A percentile compares a stretch with the other conserved stretches of the same genome.
Evolutionary conservation across 1,140 invertebrate genomes (phyloP).

Genomic region (Dinoponera quadriceps): DNA sequence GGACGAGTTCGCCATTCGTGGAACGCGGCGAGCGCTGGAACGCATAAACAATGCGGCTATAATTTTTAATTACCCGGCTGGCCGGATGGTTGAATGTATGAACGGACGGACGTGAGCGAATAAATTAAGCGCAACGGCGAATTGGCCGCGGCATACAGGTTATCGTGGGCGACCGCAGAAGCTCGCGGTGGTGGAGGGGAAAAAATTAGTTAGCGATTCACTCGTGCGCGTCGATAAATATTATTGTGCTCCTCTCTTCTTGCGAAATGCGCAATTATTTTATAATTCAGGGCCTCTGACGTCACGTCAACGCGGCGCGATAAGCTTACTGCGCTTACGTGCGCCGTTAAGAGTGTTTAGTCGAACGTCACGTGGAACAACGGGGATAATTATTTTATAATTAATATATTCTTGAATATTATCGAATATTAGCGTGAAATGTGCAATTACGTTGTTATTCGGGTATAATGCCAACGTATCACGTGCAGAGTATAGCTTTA

Average conservation of each 20-base stretch:
- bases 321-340: not conserved
- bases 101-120: not conserved
- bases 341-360: not conserved
- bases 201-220: constrained; percentile 32
- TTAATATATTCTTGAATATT: not conserved
- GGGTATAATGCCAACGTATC: not conserved
- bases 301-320: constrained; percentile 18
- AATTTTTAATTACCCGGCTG: constrained; percentile 18
- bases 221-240: not conserved
- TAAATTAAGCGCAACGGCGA: not conserved
- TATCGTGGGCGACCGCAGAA: no score
- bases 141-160: no score
- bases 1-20: not conserved
- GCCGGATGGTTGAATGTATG: no score
- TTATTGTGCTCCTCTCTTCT: not conserved
- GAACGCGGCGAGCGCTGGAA: not conserved
- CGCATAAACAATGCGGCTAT: not conserved
- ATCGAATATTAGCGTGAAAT: constrained; percentile 35
- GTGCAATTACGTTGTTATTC: not conserved
- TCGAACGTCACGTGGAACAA: not conserved
- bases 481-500: not conserved
- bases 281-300: not conserved
- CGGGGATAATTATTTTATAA: constrained; percentile 22
- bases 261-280: constrained; percentile 18
- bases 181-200: not conserved